Base-by-base conservation (phyloP, 2,113 vertebrate genomes). In the Rhinogobius similis region DNA sequence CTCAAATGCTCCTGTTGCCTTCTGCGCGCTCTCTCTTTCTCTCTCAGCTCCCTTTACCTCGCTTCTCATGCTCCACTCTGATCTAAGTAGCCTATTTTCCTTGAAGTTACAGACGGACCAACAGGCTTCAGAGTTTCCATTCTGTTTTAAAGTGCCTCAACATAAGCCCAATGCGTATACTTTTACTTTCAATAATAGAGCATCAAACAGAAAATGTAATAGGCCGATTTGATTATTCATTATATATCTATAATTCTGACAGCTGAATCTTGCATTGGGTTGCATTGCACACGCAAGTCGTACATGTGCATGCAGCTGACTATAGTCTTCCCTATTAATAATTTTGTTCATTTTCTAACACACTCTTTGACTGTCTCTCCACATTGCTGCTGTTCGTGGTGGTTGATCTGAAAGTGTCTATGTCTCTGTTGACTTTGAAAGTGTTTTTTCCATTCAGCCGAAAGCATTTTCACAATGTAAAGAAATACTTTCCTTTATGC, bases 391-490 rank as follows among this genome's bases (percentile, higher is more conserved):
- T 82, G 38, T 66, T 20, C 10, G 32, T 62, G 50, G 62, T 29
- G 69, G 68, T 62, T 78, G 77, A 78, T 80, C 62, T 52, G 62
- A 66, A 77, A 69, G 55, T 27, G 38, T 67, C 48, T 67, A 73
- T 91, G 90, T 92, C 83, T 92, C 89, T 90, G 83, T 91, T 93
- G 89, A 88, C 87, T 67, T 43, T 4, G 24, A 79, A 66, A 81
- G 72, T 90, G 84, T 90, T 92, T 67, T 82, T 62, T 87, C 87
- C 85, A 88, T 83, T 85, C 82, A 72, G 86, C 79, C 81, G 73
- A 83, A 88, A 80, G 76, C 88, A 90, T 89, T 92, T 91, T 91
- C 82, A 87, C 83, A 88, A 81, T 81, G 88, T 86, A 86, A 83
- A 91, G 86, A 93, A 91, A 90, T n/a, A n/a, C n/a, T n/a, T n/a